These are phyloP conservation scores for Cryptotis parvus DNA, from an alignment of 2,113 vertebrate genomes.

Conservation along the genomic window DNA sequence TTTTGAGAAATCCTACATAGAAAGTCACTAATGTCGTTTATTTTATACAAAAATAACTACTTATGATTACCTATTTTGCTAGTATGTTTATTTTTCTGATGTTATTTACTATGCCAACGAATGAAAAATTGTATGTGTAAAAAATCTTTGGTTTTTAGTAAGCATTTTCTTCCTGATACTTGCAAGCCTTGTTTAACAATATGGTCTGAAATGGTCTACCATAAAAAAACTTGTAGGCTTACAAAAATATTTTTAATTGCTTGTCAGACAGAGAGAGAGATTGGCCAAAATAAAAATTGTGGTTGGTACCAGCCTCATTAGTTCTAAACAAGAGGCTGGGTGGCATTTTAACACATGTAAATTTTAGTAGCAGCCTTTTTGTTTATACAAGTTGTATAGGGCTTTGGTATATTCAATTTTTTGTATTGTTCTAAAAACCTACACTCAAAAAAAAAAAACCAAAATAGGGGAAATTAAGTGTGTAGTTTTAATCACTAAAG, in stretches of 20 bases:
- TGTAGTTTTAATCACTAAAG: no score
- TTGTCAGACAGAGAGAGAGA: slow-evolving; percentile 39
- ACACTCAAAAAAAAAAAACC: neutral
- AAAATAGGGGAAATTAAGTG: slow-evolving; percentile 16
- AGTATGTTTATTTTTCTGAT: neutral
- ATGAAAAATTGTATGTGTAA: slow-evolving; percentile 9
- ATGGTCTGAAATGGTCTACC: slow-evolving; percentile 42
- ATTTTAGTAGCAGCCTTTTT: slow-evolving; percentile 49
- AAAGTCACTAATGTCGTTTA: neutral
- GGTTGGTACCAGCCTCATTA: slow-evolving; percentile 61
- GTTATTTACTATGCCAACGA: slow-evolving; percentile 24
- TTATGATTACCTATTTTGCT: neutral
- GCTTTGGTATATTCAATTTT: slow-evolving; percentile 46
- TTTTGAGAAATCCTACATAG: neutral
- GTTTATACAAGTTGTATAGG: slow-evolving; percentile 57
- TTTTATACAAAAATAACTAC: neutral
- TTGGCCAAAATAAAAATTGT: slow-evolving; percentile 66
- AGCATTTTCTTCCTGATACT: slow-evolving; percentile 9
- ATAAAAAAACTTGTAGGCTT: slow-evolving; percentile 29
- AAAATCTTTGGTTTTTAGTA: neutral
- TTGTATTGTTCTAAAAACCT: slow-evolving; percentile 20
- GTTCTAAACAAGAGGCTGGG: slow-evolving; percentile 41
- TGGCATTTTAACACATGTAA: slow-evolving; percentile 63
- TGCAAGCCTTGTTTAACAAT: slow-evolving; percentile 42
- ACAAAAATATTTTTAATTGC: slow-evolving; percentile 4